A percentile compares a stretch with the other conserved stretches of the same genome.
phyloP scores from a whole-genome alignment of 2,888 invertebrate species.

The Acholoe squamosa region DNA sequence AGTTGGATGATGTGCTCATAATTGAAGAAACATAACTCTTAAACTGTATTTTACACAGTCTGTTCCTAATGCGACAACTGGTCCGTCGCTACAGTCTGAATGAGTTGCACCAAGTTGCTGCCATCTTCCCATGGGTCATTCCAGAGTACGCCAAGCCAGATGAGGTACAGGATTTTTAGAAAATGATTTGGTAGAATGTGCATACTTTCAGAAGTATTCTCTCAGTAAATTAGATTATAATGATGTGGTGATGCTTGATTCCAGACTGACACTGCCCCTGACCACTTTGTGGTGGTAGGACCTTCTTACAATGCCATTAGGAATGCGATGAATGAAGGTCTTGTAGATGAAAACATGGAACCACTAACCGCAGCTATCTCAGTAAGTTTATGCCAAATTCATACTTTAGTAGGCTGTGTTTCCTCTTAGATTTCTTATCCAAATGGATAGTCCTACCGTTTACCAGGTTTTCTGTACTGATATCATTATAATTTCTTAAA shows the following conservation, averaged over 20 bases:
- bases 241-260: background rate
- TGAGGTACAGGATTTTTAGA: background rate
- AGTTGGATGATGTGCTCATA: too few species aligned
- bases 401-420: too few species aligned
- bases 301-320: constrained; percentile 72
- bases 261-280: constrained; percentile 64
- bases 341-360: constrained; percentile 70
- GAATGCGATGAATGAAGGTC: constrained; percentile 71
- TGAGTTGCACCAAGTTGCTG: constrained; percentile 69
- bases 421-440: too few species aligned
- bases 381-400: constrained; percentile 65
- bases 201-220: too few species aligned
- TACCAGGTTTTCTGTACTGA: too few species aligned
- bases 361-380: constrained; percentile 68
- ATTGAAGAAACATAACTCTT: too few species aligned
- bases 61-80: constrained; percentile 74
- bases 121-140: constrained; percentile 65
- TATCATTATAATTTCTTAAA: too few species aligned
- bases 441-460: too few species aligned
- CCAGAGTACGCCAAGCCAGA: constrained; percentile 61
- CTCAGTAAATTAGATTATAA: too few species aligned
- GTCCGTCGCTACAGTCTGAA: constrained; percentile 75
- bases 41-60: constrained; percentile 68
- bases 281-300: constrained; percentile 74
- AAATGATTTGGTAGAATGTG: too few species aligned